Percentiles rank a stretch among this genome's conserved stretches.
These are phyloP conservation scores for Drosophila micromelanica DNA, from an alignment of 1,140 invertebrate species.

Conservation along the genomic window DNA sequence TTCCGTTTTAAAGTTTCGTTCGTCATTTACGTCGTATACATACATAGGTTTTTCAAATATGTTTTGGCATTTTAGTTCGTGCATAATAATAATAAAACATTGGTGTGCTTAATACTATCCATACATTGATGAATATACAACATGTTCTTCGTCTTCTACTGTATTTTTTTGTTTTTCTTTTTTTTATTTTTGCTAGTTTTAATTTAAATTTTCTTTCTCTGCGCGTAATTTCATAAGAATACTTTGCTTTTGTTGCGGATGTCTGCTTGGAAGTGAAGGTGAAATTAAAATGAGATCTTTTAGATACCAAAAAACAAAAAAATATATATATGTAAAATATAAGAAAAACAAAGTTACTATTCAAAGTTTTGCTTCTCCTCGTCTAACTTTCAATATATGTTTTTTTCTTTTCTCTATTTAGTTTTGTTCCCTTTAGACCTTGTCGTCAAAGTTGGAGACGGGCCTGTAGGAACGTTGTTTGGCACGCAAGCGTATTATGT, in stretches of 20 bases:
- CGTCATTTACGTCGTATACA: slow-evolving; percentile 1
- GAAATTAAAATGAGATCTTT: slow-evolving; percentile 79
- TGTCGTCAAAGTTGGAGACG: slow-evolving; percentile 77
- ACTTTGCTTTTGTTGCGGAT: slow-evolving; percentile 74
- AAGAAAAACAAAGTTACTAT: slow-evolving; percentile 21
- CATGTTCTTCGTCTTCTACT: slow-evolving; percentile 29
- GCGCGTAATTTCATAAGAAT: slow-evolving; percentile 75
- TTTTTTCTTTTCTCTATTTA: background rate
- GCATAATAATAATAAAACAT: slow-evolving; percentile 56
- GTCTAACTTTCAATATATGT: slow-evolving; percentile 1
- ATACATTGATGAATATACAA: slow-evolving; percentile 56
- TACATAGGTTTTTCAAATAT: slow-evolving; percentile 31
- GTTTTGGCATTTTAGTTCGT: slow-evolving; percentile 77
- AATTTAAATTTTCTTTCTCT: slow-evolving; percentile 54
- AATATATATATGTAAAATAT: slow-evolving; percentile 14
- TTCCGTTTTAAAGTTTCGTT: background rate
- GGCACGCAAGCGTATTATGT: slow-evolving; percentile 60
- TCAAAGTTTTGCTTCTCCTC: slow-evolving; percentile 11
- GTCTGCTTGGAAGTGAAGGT: slow-evolving; percentile 58
- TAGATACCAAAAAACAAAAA: slow-evolving; percentile 68
- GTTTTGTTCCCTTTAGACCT: slow-evolving; percentile 49
- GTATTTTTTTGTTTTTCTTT: slow-evolving; percentile 9
- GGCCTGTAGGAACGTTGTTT: slow-evolving; percentile 80
- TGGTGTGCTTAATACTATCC: slow-evolving; percentile 57
- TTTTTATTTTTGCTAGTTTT: slow-evolving; percentile 8